Conservation (phyloP, 2,113 vertebrate species). For the Platichthys stellatus region DNA sequence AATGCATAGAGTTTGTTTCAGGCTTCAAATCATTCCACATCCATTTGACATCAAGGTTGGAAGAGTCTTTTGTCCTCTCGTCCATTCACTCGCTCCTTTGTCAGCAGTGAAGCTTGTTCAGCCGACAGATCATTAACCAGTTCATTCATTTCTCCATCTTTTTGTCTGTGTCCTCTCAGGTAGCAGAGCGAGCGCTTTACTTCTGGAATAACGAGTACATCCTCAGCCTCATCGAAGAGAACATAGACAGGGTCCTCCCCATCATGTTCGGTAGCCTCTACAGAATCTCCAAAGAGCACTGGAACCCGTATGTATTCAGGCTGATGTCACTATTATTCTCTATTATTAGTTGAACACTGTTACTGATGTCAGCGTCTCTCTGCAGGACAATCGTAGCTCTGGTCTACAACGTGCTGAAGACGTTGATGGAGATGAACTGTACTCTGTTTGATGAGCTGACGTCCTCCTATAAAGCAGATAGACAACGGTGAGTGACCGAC, state of each 20-base stretch:
- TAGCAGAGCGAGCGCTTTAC: constrained; percentile 96
- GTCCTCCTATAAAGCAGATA: constrained; percentile 94
- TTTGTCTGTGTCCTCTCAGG: constrained; percentile 76
- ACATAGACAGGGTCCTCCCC: constrained; percentile 94
- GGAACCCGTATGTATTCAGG: constrained; percentile 93
- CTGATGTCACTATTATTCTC: background rate
- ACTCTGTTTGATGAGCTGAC: constrained; percentile 96
- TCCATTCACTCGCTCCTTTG: background rate
- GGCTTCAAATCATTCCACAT: background rate
- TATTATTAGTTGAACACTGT: background rate
- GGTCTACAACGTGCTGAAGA: constrained; percentile 97
- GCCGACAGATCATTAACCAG: background rate
- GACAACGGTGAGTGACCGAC: constrained; percentile 85
- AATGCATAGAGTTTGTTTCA: background rate
- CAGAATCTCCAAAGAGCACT: constrained; percentile 99
- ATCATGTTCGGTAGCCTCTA: constrained; percentile 98
- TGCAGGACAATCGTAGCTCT: constrained; percentile 94
- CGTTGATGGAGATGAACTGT: constrained; percentile 98
- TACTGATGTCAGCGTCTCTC: background rate
- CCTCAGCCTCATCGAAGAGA: constrained; percentile 98
- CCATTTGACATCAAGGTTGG: background rate
- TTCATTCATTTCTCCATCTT: background rate
- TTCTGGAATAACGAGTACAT: constrained; percentile 99
- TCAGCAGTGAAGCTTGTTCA: too few species aligned
- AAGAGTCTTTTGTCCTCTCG: too few species aligned